Base-by-base conservation (phyloP, 2,113 vertebrate species). In the Garra rufa region DNA sequence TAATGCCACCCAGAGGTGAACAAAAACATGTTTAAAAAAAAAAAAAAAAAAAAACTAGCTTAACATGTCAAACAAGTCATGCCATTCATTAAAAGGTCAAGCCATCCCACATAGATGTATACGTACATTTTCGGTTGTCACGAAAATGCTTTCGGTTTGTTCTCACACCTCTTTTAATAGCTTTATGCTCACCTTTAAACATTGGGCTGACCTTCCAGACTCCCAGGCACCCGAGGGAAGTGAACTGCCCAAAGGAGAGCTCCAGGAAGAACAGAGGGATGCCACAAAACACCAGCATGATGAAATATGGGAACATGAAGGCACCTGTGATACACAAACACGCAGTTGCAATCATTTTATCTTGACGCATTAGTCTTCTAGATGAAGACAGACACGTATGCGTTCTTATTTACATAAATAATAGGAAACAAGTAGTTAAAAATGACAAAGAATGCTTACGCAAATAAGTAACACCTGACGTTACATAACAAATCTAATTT, bases 261-360 rank as follows among this genome's bases (percentile, higher is more conserved):
- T 99, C 98, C 89, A 99, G 96, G 93, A 99, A 99, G 94, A 99
- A 99, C 85, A 99, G 96, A 0, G 98, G 98, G 83, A 99, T 98
- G 63, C 98, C 98, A 0, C 98, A 99, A 91, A 99, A 99, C 59
- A 99, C 95, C 89, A 99, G 92, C 98, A 99, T 99, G 94, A 99
- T 96, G 92, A 99, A 98, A 92, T 99, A 99, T 11, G 98, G 98
- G 75, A 99, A 95, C 97, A 99, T 96, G 94, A 99, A 99, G 90
- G 98, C 98, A 86, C 98, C 98, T 99, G 89, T 1, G 63, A 82
- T 7, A 81, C 30, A 59, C 1, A 65, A 14, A 80, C 30, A 46
- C 24, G 28, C 19, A n/a, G 43, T 43, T 21, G 24, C 11, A 82
- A 73, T 13, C 7, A 38, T 24, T 65, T 17, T 14, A 15, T 19